phyloP scores from a whole-genome alignment of 2,888 invertebrate species.

The Eucera pruinosa region DNA sequence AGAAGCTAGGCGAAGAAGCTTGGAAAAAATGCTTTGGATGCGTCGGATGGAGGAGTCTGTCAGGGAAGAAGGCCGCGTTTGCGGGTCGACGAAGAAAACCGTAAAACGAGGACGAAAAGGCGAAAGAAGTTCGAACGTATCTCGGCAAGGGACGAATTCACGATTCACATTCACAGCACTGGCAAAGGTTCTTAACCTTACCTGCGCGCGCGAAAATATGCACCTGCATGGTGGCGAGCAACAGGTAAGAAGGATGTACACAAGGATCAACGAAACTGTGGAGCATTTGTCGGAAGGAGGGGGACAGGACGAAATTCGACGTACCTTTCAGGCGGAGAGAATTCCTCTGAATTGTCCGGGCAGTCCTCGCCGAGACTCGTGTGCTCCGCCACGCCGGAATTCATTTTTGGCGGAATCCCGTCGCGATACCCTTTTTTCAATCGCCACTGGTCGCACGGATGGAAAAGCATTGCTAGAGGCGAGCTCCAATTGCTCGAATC shows the following conservation, averaged over 20 bases:
- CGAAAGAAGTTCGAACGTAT: no score
- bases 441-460: conserved; percentile 55
- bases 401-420: conserved; percentile 79
- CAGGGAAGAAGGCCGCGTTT: not conserved
- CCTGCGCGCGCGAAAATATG: conserved; percentile 58
- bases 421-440: conserved; percentile 58
- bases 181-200: conserved; percentile 65
- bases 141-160: no score
- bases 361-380: conserved; percentile 65
- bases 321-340: conserved; percentile 76
- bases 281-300: not conserved
- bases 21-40: not conserved
- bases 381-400: conserved; percentile 72
- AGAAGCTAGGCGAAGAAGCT: not conserved
- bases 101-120: not conserved
- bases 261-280: not conserved
- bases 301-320: not conserved
- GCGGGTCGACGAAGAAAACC: not conserved
- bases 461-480: conserved; percentile 47
- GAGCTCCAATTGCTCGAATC: conserved; percentile 53
- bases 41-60: not conserved
- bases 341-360: conserved; percentile 69
- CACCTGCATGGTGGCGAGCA: conserved; percentile 74
- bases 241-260: conserved; percentile 66
- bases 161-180: not conserved